Evolutionary conservation across 1,140 invertebrate genomes (phyloP), one percentile per base, ranked within the genome.

Genomic region (Nilaparvata lugens): DNA sequence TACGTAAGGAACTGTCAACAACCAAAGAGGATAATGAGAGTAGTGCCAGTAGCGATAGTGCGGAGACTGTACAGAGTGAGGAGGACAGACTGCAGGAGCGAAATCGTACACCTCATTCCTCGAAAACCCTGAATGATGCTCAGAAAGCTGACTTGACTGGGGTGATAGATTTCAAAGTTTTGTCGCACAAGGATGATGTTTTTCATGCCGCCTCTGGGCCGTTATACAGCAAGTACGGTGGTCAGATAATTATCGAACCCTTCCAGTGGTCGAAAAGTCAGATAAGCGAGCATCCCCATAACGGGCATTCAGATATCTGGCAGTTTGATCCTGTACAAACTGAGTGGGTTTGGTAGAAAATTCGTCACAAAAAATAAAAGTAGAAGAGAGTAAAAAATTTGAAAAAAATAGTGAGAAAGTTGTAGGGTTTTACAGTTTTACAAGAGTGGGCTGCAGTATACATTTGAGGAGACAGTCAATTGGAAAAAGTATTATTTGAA

Each of bases 251-350:
- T 54, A 64, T 71, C 6, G 53, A 65, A 21, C 78, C 85, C 1
- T 93, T 92, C 67, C 78, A 83, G 65, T 94, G 91, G 91, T 83
- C 82, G 14, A 78, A 78, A 45, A 78, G 79, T 52, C 77, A 79
- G 61, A 86, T 85, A 67, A 75, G 81, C 23, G 78, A 76, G 63
- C 71, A 77, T 5, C 75, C 80, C 3, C 91, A 93, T 64, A 67
- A 81, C 63, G 89, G 90, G 5, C 88, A 91, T 54, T 89, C 90
- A 0, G 83, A 89, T 67, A 64, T 79, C 24, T 93, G 87, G 76
- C 73, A 86, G 54, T 93, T 91, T 70, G 72, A 81, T 13, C 80
- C 81, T 43, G 70, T 80, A 14, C 70, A 68, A 19, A 76, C 79
- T 4, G 57, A 64, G 31, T 83, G 80, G 80, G 73, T 77, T 55